Conservation (phyloP, 1,140 invertebrate species). For the Drosophila hydei region DNA sequence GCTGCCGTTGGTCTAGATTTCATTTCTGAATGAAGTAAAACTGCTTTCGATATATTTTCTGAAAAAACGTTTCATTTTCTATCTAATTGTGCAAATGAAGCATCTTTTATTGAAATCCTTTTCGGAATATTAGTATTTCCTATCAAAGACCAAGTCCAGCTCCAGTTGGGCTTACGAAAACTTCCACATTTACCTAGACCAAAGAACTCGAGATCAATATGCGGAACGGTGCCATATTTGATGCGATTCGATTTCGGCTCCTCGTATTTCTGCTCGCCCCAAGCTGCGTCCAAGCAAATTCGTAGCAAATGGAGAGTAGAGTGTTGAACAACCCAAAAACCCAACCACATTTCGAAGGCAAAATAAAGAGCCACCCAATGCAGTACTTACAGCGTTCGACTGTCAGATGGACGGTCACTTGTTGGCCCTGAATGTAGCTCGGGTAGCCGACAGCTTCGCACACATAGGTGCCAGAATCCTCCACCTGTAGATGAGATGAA, state of each 20-base stretch:
- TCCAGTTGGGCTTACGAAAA: not conserved
- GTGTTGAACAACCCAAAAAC: not conserved
- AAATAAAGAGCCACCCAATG: not conserved
- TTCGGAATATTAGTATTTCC: too few relatives aligned
- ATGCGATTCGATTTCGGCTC: constrained; percentile 74
- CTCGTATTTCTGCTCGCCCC: constrained; percentile 79
- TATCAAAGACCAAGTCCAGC: not conserved
- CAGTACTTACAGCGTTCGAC: constrained; percentile 90
- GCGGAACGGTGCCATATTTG: constrained; percentile 80
- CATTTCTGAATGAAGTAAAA: too few relatives aligned
- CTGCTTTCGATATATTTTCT: too few relatives aligned
- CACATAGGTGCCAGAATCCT: constrained; percentile 91
- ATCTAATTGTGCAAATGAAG: too few relatives aligned
- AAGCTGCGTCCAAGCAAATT: constrained; percentile 79
- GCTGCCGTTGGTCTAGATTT: not conserved
- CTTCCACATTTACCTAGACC: constrained; percentile 70
- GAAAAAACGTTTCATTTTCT: too few relatives aligned
- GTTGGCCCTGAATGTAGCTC: constrained; percentile 84
- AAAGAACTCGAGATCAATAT: constrained; percentile 83
- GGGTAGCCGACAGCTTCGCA: constrained; percentile 90
- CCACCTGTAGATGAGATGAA: constrained; percentile 83
- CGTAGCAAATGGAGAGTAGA: not conserved
- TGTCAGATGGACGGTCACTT: constrained; percentile 87
- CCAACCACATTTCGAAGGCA: not conserved
- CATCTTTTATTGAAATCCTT: too few relatives aligned